Base-by-base conservation (phyloP, 2,797 vertebrate genomes). In the Gadopsis marmoratus region DNA sequence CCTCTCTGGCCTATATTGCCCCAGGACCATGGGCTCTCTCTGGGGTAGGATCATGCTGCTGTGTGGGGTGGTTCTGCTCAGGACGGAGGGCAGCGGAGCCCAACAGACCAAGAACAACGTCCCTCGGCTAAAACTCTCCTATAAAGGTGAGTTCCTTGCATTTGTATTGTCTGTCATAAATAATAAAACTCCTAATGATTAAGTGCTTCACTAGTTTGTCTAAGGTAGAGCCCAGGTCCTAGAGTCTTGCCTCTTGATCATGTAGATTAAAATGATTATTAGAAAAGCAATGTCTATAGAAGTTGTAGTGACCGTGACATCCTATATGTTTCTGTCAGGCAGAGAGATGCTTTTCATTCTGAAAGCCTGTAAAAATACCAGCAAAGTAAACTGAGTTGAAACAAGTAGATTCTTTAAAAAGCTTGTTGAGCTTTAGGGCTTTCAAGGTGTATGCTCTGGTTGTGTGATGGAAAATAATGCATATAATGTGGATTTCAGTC, bases 61-160 rank as follows among this genome's bases (percentile, higher is more conserved):
- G 91, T 96, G 94, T 95, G 96, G 95, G 93, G 87, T 95, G 80
- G 89, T 95, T 82, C 89, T 96, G 82, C 91, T 95, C 68, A 86
- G 85, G 82, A 90, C 67, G n/a, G 91, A 88, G 51, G 84, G 86
- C 76, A 86, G 90, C 37, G 87, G 88, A 94, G 95, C 95, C 89
- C 96, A 96, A 79, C 94, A 95, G 88, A 95, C 89, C 91, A 97
- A 96, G 94, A 97, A 92, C 93, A 97, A 97, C 41, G 95, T 97
- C 78, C 97, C 98, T 2, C 94, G 97, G 62, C 96, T 98, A 92
- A 98, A 96, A 95, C 96, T 98, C 64, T 97, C 97, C 47, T 98
- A 97, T 90, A 98, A 97, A 97, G 97, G 98, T 99, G 94, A 95
- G 95, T 89, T 89, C 79, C 31, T 55, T 63, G 39, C 51, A 39